Evolutionary conservation across 2,888 invertebrate species (phyloP).

Genomic region (Limenitis arthemis): DNA sequence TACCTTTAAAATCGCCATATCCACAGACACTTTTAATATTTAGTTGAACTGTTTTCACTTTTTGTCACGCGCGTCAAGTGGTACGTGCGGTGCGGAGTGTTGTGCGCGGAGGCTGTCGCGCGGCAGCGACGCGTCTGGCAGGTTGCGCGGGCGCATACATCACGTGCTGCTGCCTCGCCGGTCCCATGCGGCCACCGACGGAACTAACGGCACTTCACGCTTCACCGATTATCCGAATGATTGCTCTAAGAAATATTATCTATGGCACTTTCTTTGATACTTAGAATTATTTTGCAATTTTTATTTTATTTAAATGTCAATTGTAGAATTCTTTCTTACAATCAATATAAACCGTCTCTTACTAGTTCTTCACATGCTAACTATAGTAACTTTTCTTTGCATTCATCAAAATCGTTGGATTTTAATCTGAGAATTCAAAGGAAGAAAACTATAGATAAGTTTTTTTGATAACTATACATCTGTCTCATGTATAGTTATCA

Average conservation of each 20-base stretch:
- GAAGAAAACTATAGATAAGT: too few relatives aligned
- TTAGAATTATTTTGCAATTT: background rate
- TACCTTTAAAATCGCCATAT: slow-evolving; percentile 28
- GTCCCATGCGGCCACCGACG: slow-evolving; percentile 36
- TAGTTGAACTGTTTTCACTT: slow-evolving; percentile 34
- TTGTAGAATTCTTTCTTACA: background rate
- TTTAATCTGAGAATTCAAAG: too few relatives aligned
- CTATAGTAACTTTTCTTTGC: too few relatives aligned
- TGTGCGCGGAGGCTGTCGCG: slow-evolving; percentile 65
- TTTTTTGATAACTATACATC: too few relatives aligned
- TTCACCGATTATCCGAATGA: slow-evolving; percentile 33
- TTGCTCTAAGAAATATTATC: slow-evolving; percentile 11
- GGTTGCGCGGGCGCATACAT: slow-evolving; percentile 59
- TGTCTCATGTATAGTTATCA: too few relatives aligned
- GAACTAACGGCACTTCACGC: slow-evolving; percentile 58
- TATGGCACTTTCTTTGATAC: slow-evolving; percentile 1
- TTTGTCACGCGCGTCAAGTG: slow-evolving; percentile 55
- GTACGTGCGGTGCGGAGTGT: slow-evolving; percentile 40
- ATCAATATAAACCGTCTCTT: background rate
- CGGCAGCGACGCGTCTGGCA: slow-evolving; percentile 54
- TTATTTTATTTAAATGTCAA: background rate
- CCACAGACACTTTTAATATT: slow-evolving; percentile 22
- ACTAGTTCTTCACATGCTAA: too few relatives aligned
- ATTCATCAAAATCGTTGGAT: too few relatives aligned
- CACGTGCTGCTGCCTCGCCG: slow-evolving; percentile 61